These are phyloP conservation scores for Scleropages formosus DNA, from an alignment of 2,797 vertebrate genomes.

Conservation along the genomic window DNA sequence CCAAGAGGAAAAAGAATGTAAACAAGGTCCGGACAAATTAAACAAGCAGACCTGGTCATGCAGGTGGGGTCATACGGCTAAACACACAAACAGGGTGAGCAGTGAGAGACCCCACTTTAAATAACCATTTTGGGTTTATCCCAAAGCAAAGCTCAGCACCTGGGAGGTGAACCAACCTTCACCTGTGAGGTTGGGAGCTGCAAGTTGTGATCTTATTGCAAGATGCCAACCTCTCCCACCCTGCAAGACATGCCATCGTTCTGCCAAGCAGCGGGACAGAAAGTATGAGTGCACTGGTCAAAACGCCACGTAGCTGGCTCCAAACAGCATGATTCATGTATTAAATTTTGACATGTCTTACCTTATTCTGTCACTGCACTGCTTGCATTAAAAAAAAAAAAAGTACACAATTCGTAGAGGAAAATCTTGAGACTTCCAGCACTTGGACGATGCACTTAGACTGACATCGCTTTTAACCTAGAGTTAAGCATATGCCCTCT, in stretches of 20 bases:
- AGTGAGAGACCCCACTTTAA: conserved; percentile 27
- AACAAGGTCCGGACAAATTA: conserved; percentile 34
- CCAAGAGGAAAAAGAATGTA: conserved; percentile 30
- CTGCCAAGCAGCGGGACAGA: no score
- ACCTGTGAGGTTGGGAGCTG: background rate
- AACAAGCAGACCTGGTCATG: conserved; percentile 37
- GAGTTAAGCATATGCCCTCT: no score
- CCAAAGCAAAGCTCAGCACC: background rate
- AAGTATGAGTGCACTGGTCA: no score
- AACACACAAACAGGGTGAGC: conserved; percentile 32
- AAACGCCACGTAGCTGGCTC: background rate
- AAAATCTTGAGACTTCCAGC: no score
- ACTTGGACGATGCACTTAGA: no score
- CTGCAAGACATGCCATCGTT: no score
- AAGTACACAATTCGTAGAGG: no score
- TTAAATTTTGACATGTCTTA: background rate
- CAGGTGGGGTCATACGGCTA: conserved; percentile 11
- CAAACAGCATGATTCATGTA: background rate
- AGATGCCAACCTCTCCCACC: no score
- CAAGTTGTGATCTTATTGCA: no score
- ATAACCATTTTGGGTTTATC: conserved; percentile 20
- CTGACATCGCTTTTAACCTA: background rate
- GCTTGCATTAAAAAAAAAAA: background rate
- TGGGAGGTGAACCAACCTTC: conserved; percentile 10
- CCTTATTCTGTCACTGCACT: conserved; percentile 3